Conservation (phyloP, 2,888 invertebrate genomes). For the Apamea anceps region DNA sequence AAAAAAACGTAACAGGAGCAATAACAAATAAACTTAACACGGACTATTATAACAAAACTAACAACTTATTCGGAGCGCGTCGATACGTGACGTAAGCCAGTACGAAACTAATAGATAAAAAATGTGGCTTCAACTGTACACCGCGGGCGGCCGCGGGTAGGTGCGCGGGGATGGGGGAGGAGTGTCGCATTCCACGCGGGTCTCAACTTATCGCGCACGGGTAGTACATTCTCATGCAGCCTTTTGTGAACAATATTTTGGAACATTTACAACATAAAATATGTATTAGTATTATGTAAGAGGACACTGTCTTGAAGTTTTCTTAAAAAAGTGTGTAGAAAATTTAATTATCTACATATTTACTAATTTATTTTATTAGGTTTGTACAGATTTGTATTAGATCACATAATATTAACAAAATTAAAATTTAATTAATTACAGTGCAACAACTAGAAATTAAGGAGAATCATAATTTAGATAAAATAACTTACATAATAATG, state of each 20-base stretch:
- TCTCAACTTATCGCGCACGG: no score
- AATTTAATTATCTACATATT: background rate
- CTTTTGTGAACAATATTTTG: background rate
- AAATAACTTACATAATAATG: background rate
- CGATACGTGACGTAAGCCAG: no score
- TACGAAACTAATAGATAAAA: no score
- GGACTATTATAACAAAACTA: no score
- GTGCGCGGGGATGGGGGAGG: no score
- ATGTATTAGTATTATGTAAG: slow-evolving; percentile 7
- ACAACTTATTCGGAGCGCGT: no score
- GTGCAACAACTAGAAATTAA: background rate
- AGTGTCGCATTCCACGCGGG: no score
- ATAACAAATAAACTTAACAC: no score
- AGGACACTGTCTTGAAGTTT: background rate
- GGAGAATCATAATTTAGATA: background rate
- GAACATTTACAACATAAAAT: background rate
- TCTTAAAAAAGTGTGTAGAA: background rate
- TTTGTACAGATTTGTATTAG: background rate
- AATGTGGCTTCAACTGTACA: no score
- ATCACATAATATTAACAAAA: background rate
- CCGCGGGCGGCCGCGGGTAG: no score
- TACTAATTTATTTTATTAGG: background rate
- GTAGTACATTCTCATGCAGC: background rate
- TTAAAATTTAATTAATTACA: background rate
- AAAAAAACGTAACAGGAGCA: no score